A percentile compares a stretch with the other conserved stretches of the same genome.
phyloP scores from a whole-genome alignment of 1,140 invertebrate species.

The Drosophila yakuba region DNA sequence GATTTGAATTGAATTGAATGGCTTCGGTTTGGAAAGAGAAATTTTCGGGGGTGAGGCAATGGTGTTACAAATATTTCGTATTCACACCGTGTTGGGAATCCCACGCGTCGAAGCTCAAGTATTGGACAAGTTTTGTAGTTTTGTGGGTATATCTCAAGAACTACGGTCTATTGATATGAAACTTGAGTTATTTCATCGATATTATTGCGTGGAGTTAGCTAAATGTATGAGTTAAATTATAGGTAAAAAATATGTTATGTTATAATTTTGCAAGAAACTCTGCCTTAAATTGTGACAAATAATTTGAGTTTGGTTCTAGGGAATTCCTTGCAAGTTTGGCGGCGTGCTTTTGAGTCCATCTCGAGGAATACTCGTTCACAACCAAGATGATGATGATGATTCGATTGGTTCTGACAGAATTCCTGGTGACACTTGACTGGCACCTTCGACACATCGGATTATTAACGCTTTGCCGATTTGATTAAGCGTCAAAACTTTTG shows the following conservation, averaged over 20 bases:
- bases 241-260: no score
- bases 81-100: constrained; percentile 14
- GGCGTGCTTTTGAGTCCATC: background rate
- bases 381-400: constrained; percentile 16
- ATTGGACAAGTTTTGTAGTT: background rate
- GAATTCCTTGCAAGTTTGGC: constrained; percentile 20
- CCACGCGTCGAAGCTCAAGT: background rate
- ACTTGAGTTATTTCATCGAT: background rate
- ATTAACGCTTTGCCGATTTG: constrained; percentile 78
- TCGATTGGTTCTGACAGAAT: constrained; percentile 66
- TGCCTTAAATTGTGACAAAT: background rate
- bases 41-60: background rate
- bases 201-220: no score
- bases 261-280: background rate
- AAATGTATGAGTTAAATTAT: no score
- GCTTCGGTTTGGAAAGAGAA: background rate
- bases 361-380: background rate
- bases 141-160: background rate
- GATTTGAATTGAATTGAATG: constrained; percentile 24
- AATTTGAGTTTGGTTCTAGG: constrained; percentile 2
- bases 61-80: constrained; percentile 12
- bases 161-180: background rate
- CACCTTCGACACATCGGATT: constrained; percentile 57
- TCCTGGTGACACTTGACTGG: constrained; percentile 73
- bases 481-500: constrained; percentile 71